A percentile compares a stretch with the other conserved stretches of the same genome.
These are phyloP conservation scores for Dreissena polymorpha DNA, from an alignment of 1,140 invertebrate species.

Conservation along the genomic window DNA sequence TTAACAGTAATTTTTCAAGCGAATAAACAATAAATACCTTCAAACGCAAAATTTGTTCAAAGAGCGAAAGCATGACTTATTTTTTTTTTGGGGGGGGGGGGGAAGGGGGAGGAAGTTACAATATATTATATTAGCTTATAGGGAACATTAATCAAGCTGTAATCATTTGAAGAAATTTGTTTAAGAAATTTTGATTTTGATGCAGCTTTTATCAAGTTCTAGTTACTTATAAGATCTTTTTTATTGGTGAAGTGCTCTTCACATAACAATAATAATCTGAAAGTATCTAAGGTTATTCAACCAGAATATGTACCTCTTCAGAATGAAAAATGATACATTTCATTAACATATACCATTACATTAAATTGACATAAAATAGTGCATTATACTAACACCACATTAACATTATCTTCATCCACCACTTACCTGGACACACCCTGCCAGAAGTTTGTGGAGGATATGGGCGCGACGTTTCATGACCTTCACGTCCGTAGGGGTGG, in stretches of 20 bases:
- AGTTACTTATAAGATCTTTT: neutral
- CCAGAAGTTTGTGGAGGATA: constrained; percentile 94
- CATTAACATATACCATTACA: too few species aligned
- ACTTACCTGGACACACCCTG: constrained; percentile 91
- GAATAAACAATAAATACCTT: too few species aligned
- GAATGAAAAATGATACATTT: too few species aligned
- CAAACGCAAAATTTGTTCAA: neutral
- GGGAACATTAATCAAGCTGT: neutral
- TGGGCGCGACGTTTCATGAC: constrained; percentile 97
- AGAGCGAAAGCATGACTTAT: neutral
- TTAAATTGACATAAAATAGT: too few species aligned
- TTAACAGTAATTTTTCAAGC: neutral
- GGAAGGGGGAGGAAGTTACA: neutral
- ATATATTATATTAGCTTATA: neutral
- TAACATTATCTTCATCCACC: too few species aligned
- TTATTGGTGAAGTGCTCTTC: neutral
- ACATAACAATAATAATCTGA: neutral
- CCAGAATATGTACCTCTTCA: too few species aligned
- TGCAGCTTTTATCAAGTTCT: too few species aligned
- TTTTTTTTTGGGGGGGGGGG: neutral
- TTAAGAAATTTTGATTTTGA: too few species aligned
- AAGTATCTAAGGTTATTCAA: neutral
- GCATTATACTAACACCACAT: too few species aligned
- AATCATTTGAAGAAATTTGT: too few species aligned
- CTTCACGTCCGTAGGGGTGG: constrained; percentile 91